Evolutionary conservation across 2,888 invertebrate genomes (phyloP), one percentile per base, ranked within the genome.

Genomic region (Meta bourneti): DNA sequence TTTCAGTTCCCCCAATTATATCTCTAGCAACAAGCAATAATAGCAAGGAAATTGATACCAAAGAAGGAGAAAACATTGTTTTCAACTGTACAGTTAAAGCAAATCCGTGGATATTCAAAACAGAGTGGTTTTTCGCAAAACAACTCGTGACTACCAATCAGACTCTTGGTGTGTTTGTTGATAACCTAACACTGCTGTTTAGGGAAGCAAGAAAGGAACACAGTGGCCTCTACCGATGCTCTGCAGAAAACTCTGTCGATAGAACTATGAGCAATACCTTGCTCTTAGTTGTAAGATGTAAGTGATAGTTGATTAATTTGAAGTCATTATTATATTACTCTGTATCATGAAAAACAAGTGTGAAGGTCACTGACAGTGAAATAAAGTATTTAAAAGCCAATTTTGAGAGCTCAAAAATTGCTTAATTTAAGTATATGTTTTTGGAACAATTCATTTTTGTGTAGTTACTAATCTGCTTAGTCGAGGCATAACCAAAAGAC

Each of bases 51-150:
- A 97, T 97, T 93, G 97, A 97, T 95, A 98, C 98, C 95, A 98
- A 98, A 95, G 98, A 98, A 95, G 98, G 98, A 84, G 98, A 98
- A 94, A 98, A 98, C 95, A 97, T 98, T 92, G 98, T 98, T 96
- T 98, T 98, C 95, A 98, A 98, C 96, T 98, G 98, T 95, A 97
- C 97, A 95, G 97, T 98, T 94, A 96, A 97, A 94, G 97, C 98
- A 94, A 98, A 98, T 95, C 98, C 98, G 61, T 96, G 97, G 93
- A 97, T 97, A 96, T 96, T 97, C 94, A 97, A 97, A 94, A 96
- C 98, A 93, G 96, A 97, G 93, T 98, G 98, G 98, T 96, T 92
- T 51, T 94, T 94, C 71, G 87, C 93, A 78, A 93, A 93, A n/a
- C 75, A 87, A n/a, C 77, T 92, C 5, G 77, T 94, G 6, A 75